Percentiles rank a stretch among this genome's conserved stretches.
These are phyloP conservation scores for Brienomyrus longianalis DNA, from an alignment of 2,113 vertebrate species.

Conservation along the genomic window DNA sequence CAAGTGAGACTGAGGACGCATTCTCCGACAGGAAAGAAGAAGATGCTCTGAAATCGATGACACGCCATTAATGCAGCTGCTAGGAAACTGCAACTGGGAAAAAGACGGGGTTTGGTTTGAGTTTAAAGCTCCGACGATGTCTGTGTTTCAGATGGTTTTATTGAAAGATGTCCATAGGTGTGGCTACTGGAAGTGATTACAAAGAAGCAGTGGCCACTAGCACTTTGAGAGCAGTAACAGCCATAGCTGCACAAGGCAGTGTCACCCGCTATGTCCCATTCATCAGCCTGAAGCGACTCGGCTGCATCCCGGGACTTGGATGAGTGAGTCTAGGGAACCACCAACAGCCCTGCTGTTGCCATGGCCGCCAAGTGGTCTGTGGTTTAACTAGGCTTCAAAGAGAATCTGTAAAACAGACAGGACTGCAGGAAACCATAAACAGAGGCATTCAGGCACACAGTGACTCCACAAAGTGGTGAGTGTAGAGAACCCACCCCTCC, in stretches of 20 bases:
- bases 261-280: background rate
- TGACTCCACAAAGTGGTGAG: background rate
- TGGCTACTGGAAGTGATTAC: background rate
- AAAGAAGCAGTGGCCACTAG: background rate
- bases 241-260: background rate
- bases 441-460: background rate
- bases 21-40: background rate
- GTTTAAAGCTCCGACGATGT: background rate
- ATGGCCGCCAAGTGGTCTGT: background rate
- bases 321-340: background rate
- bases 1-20: background rate
- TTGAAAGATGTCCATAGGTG: background rate
- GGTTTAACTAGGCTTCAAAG: background rate
- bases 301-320: background rate
- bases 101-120: background rate
- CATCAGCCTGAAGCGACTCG: background rate
- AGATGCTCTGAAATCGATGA: background rate
- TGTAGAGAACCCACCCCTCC: background rate
- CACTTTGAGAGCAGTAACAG: background rate
- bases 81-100: background rate
- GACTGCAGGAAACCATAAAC: background rate
- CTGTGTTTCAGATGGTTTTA: background rate
- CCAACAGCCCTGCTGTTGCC: background rate
- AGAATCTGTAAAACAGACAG: slow-evolving; percentile 5
- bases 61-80: background rate